A percentile compares a stretch with the other conserved stretches of the same genome.
Evolutionary conservation across 1,140 invertebrate species (phyloP).

Genomic region (Cydia amplana): DNA sequence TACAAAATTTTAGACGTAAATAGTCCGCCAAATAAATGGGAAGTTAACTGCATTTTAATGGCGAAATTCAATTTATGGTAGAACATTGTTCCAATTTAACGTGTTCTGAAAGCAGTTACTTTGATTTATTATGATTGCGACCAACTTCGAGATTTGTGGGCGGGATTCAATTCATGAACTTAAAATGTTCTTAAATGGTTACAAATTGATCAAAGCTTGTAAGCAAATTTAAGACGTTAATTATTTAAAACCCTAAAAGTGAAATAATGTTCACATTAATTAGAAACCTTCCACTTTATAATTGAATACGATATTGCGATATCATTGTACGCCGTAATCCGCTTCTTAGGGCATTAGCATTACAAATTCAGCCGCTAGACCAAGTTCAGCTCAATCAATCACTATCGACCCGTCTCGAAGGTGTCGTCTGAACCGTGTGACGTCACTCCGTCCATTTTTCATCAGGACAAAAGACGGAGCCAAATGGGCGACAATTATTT

Average conservation of each 20-base stretch:
- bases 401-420: slow-evolving; percentile 55
- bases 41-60: background rate
- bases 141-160: background rate
- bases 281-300: slow-evolving; percentile 1
- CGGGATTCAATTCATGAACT: slow-evolving; percentile 8
- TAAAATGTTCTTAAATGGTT: background rate
- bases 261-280: background rate
- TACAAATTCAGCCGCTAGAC: slow-evolving; percentile 6
- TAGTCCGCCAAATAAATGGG: background rate
- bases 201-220: no score
- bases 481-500: slow-evolving; percentile 52
- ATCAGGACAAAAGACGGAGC: slow-evolving; percentile 48
- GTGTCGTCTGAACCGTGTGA: slow-evolving; percentile 40
- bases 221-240: no score
- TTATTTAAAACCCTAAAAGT: background rate
- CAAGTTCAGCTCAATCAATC: slow-evolving; percentile 43
- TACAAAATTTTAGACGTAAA: no score
- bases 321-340: background rate
- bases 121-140: slow-evolving; percentile 22
- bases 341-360: background rate
- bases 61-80: background rate
- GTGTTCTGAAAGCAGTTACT: background rate
- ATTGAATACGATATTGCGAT: slow-evolving; percentile 13
- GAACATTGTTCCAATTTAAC: background rate
- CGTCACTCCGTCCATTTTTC: slow-evolving; percentile 62